Percentiles rank a stretch among this genome's conserved stretches.
These are phyloP conservation scores for Ericerus pela DNA, from an alignment of 1,140 invertebrate species.

Conservation along the genomic window DNA sequence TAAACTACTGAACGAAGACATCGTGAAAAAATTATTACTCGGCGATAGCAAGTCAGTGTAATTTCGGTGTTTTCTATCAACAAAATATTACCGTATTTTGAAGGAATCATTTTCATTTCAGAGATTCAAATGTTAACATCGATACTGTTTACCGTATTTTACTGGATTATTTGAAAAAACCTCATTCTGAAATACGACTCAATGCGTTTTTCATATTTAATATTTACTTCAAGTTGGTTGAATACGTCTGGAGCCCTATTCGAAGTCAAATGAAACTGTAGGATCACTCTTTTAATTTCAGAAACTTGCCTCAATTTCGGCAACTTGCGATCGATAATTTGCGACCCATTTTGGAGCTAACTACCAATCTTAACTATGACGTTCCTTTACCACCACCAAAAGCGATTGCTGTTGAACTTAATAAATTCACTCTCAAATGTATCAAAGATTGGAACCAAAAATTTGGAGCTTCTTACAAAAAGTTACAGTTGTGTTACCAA, in stretches of 20 bases:
- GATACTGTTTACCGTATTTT: conserved; percentile 33
- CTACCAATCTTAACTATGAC: conserved; percentile 32
- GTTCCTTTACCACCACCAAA: conserved; percentile 37
- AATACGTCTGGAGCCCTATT: background rate
- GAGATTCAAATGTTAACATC: conserved; percentile 34
- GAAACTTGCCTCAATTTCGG: conserved; percentile 38
- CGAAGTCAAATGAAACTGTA: conserved; percentile 5
- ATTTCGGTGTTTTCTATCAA: no score
- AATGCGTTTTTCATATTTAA: conserved; percentile 38
- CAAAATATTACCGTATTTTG: no score
- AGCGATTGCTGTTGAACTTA: conserved; percentile 33
- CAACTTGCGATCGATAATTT: conserved; percentile 36
- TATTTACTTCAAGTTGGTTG: conserved; percentile 35
- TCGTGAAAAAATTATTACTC: background rate
- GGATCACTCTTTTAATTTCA: conserved; percentile 17
- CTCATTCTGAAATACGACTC: conserved; percentile 41
- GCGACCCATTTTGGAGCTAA: conserved; percentile 35
- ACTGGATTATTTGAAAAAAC: conserved; percentile 34
- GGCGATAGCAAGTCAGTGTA: no score
- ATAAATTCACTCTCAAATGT: conserved; percentile 31
- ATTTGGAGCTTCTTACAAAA: conserved; percentile 36
- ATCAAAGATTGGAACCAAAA: conserved; percentile 37
- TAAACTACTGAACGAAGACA: background rate
- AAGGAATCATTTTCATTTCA: conserved; percentile 28
- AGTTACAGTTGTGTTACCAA: conserved; percentile 35